Conservation (phyloP, 2,113 vertebrate genomes). For the Tragelaphus strepsiceros region DNA sequence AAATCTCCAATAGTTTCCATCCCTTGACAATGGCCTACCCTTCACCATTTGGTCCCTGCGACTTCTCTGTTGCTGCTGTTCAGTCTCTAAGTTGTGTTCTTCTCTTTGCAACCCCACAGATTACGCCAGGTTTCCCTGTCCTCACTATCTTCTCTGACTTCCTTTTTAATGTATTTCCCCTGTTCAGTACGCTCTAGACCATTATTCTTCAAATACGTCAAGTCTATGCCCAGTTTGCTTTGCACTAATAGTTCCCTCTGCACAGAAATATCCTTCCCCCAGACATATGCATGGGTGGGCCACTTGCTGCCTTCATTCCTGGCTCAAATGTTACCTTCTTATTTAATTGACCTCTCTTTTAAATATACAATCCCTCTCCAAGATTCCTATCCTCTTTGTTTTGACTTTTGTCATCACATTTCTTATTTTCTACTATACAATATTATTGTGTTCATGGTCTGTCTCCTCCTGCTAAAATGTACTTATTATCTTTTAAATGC, state of each 20-base stretch:
- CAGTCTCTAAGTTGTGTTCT: not conserved
- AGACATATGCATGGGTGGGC: too few relatives aligned
- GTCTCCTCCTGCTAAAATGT: not conserved
- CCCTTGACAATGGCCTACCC: not conserved
- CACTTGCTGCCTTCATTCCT: not conserved
- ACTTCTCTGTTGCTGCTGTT: not conserved
- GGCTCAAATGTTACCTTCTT: not conserved
- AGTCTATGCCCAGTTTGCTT: not conserved
- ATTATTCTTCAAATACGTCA: not conserved
- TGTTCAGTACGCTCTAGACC: not conserved
- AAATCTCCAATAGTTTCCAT: not conserved
- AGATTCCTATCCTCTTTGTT: not conserved
- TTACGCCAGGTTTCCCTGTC: not conserved
- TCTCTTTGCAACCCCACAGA: not conserved
- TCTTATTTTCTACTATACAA: not conserved
- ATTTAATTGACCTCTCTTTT: not conserved
- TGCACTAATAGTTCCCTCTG: not conserved
- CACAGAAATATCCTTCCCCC: not conserved
- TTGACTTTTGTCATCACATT: not conserved
- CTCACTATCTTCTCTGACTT: not conserved
- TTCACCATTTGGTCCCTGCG: not conserved
- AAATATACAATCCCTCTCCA: not conserved
- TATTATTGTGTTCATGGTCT: not conserved
- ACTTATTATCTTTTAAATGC: not conserved
- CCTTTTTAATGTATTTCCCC: not conserved